Conservation (phyloP, 2,797 vertebrate genomes). For the Acrocephalus scirpaceus region DNA sequence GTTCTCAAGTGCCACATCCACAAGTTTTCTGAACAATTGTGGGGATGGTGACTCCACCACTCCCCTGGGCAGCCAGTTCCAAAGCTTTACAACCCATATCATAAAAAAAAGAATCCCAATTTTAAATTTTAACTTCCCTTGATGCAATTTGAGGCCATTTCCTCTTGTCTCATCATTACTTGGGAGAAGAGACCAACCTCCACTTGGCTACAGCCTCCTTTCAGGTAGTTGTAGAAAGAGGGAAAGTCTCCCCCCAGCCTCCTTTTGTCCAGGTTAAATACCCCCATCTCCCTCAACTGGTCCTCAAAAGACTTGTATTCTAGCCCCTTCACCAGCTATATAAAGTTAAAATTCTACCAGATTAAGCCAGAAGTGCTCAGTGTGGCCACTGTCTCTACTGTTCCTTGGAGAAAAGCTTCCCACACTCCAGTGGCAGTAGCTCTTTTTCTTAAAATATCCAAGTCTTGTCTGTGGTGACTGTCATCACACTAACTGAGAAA, state of each 20-base stretch:
- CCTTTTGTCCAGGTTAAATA: neutral
- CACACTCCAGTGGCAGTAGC: neutral
- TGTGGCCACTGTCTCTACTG: neutral
- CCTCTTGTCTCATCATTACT: neutral
- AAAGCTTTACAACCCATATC: neutral
- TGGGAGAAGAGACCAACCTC: neutral
- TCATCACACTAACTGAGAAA: neutral
- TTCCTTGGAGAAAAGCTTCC: neutral
- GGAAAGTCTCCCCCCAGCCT: neutral
- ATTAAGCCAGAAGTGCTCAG: neutral
- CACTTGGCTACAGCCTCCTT: neutral
- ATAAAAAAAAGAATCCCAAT: no score
- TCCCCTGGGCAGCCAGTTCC: neutral
- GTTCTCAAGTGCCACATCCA: neutral
- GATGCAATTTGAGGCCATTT: neutral
- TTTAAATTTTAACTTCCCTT: neutral
- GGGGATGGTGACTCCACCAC: neutral
- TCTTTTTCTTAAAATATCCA: neutral
- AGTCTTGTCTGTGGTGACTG: neutral
- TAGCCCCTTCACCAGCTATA: neutral
- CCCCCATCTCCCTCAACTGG: neutral
- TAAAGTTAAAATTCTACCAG: neutral
- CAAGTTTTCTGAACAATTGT: neutral
- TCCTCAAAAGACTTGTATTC: neutral
- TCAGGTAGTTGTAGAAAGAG: neutral